Evolutionary conservation across 2,888 invertebrate genomes (phyloP), one percentile per base, ranked within the genome.

Genomic region (Synanthedon myopaeformis): DNA sequence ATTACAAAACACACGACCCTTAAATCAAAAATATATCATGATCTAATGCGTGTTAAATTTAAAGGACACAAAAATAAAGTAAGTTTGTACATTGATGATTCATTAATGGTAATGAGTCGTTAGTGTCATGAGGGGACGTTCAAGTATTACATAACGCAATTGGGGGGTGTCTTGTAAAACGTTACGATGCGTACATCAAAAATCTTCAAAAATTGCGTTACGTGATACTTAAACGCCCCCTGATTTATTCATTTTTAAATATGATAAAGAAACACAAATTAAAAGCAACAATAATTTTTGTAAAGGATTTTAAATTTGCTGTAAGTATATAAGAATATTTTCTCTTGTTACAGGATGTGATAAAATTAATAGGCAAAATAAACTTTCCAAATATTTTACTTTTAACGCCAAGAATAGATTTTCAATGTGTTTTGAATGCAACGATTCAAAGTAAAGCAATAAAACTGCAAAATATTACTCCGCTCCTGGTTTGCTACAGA

Each of bases 381-480:
- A 91, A 92, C 74, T 93, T 90, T 68, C 93, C 94, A 0, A 92
- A 92, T 64, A 70, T 94, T 52, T 79, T 82, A 48, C 77, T 92
- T 53, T 69, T 85, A 57, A 88, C 91, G 49, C 81, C 82, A 12
- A 72, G 76, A 56, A 72, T 92, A 3, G 89, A 91, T 69, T 92
- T 94, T 67, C 89, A 89, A 51, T 91, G 91, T 66, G 80, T 92
- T 58, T 65, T 79, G 42, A 85, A 85, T 61, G 79, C 73, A 14
- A 79, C 74, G 51, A 63, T 82, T 28, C 69, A 73, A 58, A 83
- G 85, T 61, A 84, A 73, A 70, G 75, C 72, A 0, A 75, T 87
- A 42, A 80, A 77, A 70, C 69, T 87, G 59, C 80, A 82, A 70
- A 87, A 87, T 60, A 59, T 72, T 1, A 85, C 87, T 4, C 84